Base-by-base conservation (phyloP, 2,113 vertebrate species). In the Vidua macroura region DNA sequence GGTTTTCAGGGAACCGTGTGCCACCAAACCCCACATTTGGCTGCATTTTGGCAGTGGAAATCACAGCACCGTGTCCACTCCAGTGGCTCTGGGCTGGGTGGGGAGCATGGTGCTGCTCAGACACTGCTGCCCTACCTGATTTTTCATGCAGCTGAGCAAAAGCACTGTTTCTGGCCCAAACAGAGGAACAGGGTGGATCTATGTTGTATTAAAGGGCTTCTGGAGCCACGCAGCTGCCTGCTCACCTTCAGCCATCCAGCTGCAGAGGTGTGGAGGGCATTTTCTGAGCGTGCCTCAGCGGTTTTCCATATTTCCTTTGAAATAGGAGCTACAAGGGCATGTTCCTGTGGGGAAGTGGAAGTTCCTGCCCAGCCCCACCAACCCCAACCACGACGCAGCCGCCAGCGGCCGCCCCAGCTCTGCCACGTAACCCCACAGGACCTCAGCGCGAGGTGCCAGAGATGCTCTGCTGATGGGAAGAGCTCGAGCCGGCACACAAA, bases 401-500 rank as follows among this genome's bases (percentile, higher is more conserved):
- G 2, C 86, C 86, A 70, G 51, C 8, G 3, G 43, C 84, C 3
- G 1, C 76, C 41, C 59, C 21, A 7, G 63, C 72, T 52, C 37
- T 39, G 44, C 90, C 9, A 2, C 0, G 30, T 75, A 68, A 91
- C 84, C 92, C 78, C 41, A 0, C 67, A 0, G 82, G 78, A 93
- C 79, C 88, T 35, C 3, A 1, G 63, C 3, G 0, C 15, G 49
- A 58, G 86, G 66, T 87, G 81, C 94, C 86, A 56, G 69, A 53
- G 82, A 28, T 48, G 63, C 72, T 73, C 21, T 1, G 77, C 92
- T 41, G 79, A 52, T 7, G 58, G 80, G 80, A 80, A 74, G 43
- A 79, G 68, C 87, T 48, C 11, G 3, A 91, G 85, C 56, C 43
- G 15, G 76, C 31, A 2, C 95, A 94, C 95, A 94, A 95, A 96